Percentiles rank a stretch among this genome's conserved stretches.
Conservation (phyloP, 1,140 invertebrate genomes). For the Phthorimaea operculella region DNA sequence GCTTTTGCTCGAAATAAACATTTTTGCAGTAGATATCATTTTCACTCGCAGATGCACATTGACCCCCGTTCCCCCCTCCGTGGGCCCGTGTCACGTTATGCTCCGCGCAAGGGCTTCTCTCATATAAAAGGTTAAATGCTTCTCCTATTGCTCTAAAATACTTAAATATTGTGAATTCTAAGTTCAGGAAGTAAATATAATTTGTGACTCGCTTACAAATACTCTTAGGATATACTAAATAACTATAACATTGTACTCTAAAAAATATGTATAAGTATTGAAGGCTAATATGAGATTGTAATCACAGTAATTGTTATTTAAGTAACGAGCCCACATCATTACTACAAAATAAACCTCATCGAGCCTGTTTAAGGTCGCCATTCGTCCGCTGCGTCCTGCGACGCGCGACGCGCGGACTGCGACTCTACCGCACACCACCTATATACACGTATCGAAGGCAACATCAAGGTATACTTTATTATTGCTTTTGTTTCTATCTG, state of each 20-base stretch:
- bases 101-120: slow-evolving; percentile 19
- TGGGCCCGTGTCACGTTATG: not conserved
- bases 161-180: slow-evolving; percentile 61
- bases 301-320: slow-evolving; percentile 66
- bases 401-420: not conserved
- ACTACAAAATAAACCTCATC: slow-evolving; percentile 55
- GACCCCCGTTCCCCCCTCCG: not conserved
- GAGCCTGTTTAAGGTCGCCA: slow-evolving; percentile 29
- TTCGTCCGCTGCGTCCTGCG: slow-evolving; percentile 19
- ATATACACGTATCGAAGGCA: slow-evolving; percentile 61
- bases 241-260: slow-evolving; percentile 68
- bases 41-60: too few relatives aligned
- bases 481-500: slow-evolving; percentile 64
- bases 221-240: slow-evolving; percentile 63
- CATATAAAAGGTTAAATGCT: slow-evolving; percentile 63
- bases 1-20: too few relatives aligned
- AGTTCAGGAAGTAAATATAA: slow-evolving; percentile 62
- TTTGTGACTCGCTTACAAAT: slow-evolving; percentile 62
- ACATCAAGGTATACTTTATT: slow-evolving; percentile 67
- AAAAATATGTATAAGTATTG: slow-evolving; percentile 68
- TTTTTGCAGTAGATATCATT: too few relatives aligned
- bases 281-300: slow-evolving; percentile 67
- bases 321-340: slow-evolving; percentile 63
- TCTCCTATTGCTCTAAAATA: slow-evolving; percentile 55
- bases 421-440: slow-evolving; percentile 27